phyloP scores from a whole-genome alignment of 2,888 invertebrate species.

The Clusia tigrina region DNA sequence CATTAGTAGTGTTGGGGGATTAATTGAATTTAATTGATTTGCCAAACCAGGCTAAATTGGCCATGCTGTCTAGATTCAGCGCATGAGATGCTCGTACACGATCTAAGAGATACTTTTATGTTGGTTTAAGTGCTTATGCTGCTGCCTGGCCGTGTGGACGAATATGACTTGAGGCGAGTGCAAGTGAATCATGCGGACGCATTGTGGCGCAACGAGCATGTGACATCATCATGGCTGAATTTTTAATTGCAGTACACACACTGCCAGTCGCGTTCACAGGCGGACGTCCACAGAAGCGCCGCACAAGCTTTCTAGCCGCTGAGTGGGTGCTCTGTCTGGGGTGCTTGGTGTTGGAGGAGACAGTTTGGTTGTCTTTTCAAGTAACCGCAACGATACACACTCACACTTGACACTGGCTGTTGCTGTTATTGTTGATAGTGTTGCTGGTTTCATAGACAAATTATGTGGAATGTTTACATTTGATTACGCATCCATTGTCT shows the following conservation, averaged over 20 bases:
- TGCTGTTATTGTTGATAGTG: conserved; percentile 39
- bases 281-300: too few species aligned
- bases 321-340: conserved; percentile 24
- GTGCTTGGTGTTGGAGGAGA: conserved; percentile 25
- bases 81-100: conserved; percentile 29
- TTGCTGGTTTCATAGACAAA: conserved; percentile 18
- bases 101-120: conserved; percentile 39
- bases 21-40: conserved; percentile 66
- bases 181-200: conserved; percentile 15
- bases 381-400: conserved; percentile 53
- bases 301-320: neutral
- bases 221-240: conserved; percentile 45
- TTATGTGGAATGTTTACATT: conserved; percentile 33
- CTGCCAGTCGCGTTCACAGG: conserved; percentile 27
- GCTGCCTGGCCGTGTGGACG: neutral
- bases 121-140: conserved; percentile 11
- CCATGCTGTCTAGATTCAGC: conserved; percentile 61
- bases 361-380: conserved; percentile 45
- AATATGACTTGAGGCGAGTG: conserved; percentile 42
- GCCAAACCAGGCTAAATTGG: conserved; percentile 65
- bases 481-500: conserved; percentile 26
- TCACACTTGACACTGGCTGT: conserved; percentile 48
- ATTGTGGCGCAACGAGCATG: conserved; percentile 23
- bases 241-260: conserved; percentile 45
- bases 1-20: conserved; percentile 65